These are phyloP conservation scores for Ceratothoa steindachneri DNA, from an alignment of 2,888 invertebrate species.

Conservation along the genomic window DNA sequence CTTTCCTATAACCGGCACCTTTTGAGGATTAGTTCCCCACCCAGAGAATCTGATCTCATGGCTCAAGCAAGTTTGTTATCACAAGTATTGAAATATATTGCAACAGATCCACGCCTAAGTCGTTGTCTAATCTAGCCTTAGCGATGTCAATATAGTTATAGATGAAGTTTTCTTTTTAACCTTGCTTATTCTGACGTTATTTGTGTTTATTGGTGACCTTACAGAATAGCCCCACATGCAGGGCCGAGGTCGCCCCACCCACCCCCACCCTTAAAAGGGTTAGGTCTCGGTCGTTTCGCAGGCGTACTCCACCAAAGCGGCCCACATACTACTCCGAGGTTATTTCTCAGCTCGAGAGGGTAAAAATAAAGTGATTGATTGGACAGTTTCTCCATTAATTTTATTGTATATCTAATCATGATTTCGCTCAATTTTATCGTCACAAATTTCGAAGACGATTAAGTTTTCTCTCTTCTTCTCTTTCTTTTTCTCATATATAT, in stretches of 20 bases:
- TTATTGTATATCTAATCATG: background rate
- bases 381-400: background rate
- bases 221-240: background rate
- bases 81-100: too few relatives aligned
- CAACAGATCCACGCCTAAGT: too few relatives aligned
- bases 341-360: conserved; percentile 47
- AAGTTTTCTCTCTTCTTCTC: background rate
- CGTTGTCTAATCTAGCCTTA: background rate
- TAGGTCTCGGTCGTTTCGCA: conserved; percentile 35
- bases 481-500: background rate
- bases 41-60: background rate
- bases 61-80: background rate
- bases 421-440: background rate
- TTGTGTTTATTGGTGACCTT: conserved; percentile 4
- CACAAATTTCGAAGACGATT: too few relatives aligned
- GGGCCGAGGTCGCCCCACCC: background rate
- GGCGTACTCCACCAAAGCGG: conserved; percentile 33
- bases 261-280: background rate
- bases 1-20: background rate
- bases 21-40: background rate
- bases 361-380: conserved; percentile 23
- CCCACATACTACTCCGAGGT: conserved; percentile 47
- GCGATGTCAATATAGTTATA: background rate
- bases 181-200: background rate
- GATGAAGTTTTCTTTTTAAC: background rate